These are phyloP conservation scores for Zaprionus ghesquierei DNA, from an alignment of 1,140 invertebrate genomes.

Conservation along the genomic window DNA sequence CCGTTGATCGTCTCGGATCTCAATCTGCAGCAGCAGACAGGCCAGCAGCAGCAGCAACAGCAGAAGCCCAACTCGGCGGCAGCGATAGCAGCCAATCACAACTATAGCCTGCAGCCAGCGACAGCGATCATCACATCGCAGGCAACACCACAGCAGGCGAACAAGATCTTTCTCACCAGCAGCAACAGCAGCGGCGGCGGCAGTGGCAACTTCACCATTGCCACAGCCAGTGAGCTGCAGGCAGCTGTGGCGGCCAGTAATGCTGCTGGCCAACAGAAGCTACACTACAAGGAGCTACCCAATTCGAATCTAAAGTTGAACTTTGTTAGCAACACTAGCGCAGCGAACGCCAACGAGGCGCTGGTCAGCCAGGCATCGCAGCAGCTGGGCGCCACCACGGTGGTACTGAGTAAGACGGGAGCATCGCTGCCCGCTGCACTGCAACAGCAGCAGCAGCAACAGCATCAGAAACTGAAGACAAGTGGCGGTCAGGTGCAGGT, in stretches of 20 bases:
- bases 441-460: conserved; percentile 45
- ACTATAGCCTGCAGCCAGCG: conserved; percentile 77
- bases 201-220: conserved; percentile 70
- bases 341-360: conserved; percentile 7
- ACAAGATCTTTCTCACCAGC: conserved; percentile 79
- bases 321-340: conserved; percentile 58
- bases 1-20: conserved; percentile 73
- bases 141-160: conserved; percentile 58
- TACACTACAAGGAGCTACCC: conserved; percentile 74
- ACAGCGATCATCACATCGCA: conserved; percentile 75
- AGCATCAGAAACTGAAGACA: conserved; percentile 73
- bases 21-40: conserved; percentile 56
- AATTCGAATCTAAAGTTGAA: conserved; percentile 80
- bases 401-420: conserved; percentile 66
- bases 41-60: conserved; percentile 59
- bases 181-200: conserved; percentile 62
- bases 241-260: conserved; percentile 53
- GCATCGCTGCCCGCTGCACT: conserved; percentile 34
- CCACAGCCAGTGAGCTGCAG: conserved; percentile 69
- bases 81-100: conserved; percentile 77
- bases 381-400: conserved; percentile 62
- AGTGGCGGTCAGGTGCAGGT: conserved; percentile 32
- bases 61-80: conserved; percentile 72
- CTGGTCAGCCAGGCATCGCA: conserved; percentile 41
- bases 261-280: conserved; percentile 48